Base-by-base conservation (phyloP, 2,888 invertebrate genomes). In the Lasiommata megera region DNA sequence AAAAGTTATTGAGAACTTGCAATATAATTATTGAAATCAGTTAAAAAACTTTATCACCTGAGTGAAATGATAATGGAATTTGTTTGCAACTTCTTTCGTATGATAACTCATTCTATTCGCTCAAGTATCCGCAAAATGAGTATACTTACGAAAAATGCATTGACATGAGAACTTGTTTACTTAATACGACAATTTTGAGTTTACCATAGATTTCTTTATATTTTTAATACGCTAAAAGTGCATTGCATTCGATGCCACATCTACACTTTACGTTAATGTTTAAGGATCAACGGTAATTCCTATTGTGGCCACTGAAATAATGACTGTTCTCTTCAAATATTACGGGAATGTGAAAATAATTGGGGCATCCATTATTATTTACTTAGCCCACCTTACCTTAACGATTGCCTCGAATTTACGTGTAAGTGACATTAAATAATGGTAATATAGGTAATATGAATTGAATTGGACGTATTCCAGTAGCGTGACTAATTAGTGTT, bases 311-410 rank as follows among this genome's bases (percentile, higher is more conserved):
- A 71, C 50, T 17, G 28, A 54, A 55, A 47, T 78, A 78, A 80
- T 77, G 76, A 79, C 71, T 65, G 59, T 69, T 69, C 67, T 75
- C 72, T 75, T 77, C 76, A 72, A 77, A 77, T 78, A 79, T 77
- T 78, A 78, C 71, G 77, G 71, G 81, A 85, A 88, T 88, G 84
- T 77, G 84, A 82, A 80, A 78, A 81, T 88, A 88, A 88, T 88
- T 85, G 80, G 72, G 66, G 67, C 60, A 37, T 66, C 67, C 70
- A 73, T 74, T 76, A 68, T 71, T 71, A 66, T 66, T 66, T 63
- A 67, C 62, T 67, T 63, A 66, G 58, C 50, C 44, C 34, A 56
- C 59, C 46, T 52, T 66, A 56, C 59, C 46, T 52, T 66, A 66
- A 66, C 60, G 66, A 64, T 54, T 50, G 46, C 52, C 16, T 60